phyloP scores from a whole-genome alignment of 2,113 vertebrate species.

The Macquaria australasica region DNA sequence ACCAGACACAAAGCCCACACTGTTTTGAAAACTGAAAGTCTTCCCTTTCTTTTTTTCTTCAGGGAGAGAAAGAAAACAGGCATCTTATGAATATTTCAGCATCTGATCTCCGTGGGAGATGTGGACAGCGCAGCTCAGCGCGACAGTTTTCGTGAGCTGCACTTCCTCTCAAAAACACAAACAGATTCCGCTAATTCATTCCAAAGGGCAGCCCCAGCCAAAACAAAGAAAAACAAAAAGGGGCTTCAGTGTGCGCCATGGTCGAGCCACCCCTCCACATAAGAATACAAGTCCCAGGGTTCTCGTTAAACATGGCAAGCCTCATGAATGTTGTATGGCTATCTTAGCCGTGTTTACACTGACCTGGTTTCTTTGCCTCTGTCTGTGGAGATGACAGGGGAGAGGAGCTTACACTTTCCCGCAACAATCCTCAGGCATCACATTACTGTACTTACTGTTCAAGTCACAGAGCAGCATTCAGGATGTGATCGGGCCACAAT shows the following conservation, averaged over 20 bases:
- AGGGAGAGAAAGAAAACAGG: slow-evolving; percentile 61
- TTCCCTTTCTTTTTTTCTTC: slow-evolving; percentile 23
- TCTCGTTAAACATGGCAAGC: slow-evolving; percentile 74
- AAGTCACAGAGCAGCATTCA: slow-evolving; percentile 41
- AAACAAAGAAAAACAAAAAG: slow-evolving; percentile 58
- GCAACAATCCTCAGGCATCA: slow-evolving; percentile 53
- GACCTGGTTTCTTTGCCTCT: slow-evolving; percentile 75
- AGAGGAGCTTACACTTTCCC: slow-evolving; percentile 54
- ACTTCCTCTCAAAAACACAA: slow-evolving; percentile 59
- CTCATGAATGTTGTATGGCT: slow-evolving; percentile 83
- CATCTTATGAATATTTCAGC: slow-evolving; percentile 82
- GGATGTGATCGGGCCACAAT: slow-evolving; percentile 33
- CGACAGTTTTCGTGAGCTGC: slow-evolving; percentile 51
- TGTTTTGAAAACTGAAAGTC: slow-evolving; percentile 71
- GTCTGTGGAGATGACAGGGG: slow-evolving; percentile 59
- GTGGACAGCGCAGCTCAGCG: slow-evolving; percentile 50
- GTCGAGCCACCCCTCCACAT: slow-evolving; percentile 33
- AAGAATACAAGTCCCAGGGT: slow-evolving; percentile 78
- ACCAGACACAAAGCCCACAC: slow-evolving; percentile 68
- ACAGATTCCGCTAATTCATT: slow-evolving; percentile 72
- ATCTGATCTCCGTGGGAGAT: slow-evolving; percentile 74
- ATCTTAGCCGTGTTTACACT: slow-evolving; percentile 78
- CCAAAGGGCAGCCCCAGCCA: slow-evolving; percentile 56
- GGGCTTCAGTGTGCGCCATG: slow-evolving; percentile 11
- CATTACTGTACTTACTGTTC: slow-evolving; percentile 72